These are phyloP conservation scores for Hyles euphorbiae DNA, from an alignment of 1,140 invertebrate species.

Conservation along the genomic window DNA sequence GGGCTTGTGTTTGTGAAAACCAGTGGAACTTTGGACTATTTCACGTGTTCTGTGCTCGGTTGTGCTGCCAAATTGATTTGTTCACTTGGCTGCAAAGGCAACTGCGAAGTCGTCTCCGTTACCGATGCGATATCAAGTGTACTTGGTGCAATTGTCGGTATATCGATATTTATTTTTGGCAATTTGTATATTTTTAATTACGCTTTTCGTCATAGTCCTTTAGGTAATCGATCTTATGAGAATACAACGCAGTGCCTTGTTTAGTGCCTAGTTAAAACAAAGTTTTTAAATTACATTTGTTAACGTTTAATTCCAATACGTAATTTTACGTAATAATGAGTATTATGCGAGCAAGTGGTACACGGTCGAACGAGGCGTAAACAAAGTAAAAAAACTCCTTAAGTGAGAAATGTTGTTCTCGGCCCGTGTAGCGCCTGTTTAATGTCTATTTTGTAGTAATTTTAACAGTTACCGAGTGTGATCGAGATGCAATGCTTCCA, in stretches of 20 bases:
- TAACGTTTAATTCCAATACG: background rate
- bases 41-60: too few relatives aligned
- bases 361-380: background rate
- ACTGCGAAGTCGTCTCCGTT: conserved; percentile 19
- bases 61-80: too few relatives aligned
- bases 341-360: too few relatives aligned
- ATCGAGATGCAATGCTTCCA: conserved; percentile 2
- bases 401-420: background rate
- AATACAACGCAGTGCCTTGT: conserved; percentile 36
- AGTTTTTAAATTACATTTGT: conserved; percentile 2
- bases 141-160: conserved; percentile 38
- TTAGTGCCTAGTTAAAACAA: conserved; percentile 4
- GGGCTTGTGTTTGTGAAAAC: conserved; percentile 29
- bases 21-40: conserved; percentile 58
- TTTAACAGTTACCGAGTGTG: conserved; percentile 8
- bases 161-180: conserved; percentile 56
- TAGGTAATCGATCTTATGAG: conserved; percentile 42
- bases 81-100: too few relatives aligned
- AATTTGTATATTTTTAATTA: conserved; percentile 45
- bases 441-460: background rate
- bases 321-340: conserved; percentile 2
- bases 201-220: conserved; percentile 52
- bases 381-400: background rate
- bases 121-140: conserved; percentile 43
- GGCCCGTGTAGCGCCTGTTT: conserved; percentile 2